These are phyloP conservation scores for Laterallus jamaicensis DNA, from an alignment of 2,113 vertebrate genomes.

Conservation along the genomic window DNA sequence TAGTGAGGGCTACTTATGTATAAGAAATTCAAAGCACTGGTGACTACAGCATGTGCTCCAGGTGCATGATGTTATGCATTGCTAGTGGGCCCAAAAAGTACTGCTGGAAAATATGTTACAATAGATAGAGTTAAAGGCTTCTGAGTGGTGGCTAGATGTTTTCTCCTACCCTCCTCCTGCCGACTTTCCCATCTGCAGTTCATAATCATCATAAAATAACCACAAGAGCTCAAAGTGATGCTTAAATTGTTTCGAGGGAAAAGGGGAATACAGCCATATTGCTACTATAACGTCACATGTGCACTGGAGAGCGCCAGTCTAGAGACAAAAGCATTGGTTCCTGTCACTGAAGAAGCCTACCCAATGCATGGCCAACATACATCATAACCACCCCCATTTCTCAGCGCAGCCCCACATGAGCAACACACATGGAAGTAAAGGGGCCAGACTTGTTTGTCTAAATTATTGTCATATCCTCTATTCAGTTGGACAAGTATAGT, in stretches of 20 bases:
- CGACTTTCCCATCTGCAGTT: not conserved
- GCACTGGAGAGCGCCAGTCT: fast-evolving
- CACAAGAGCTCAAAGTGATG: not conserved
- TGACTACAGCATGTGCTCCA: not conserved
- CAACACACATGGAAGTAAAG: not conserved
- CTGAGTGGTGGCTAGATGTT: not conserved
- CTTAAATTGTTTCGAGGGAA: not conserved
- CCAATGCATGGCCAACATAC: not conserved
- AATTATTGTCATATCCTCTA: not conserved
- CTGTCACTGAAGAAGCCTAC: not conserved
- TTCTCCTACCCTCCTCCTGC: not conserved
- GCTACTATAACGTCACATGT: fast-evolving
- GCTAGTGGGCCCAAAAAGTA: not conserved
- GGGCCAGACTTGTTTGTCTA: not conserved
- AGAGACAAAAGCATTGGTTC: not conserved
- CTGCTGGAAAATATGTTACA: not conserved
- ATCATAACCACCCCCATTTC: not conserved
- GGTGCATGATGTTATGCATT: not conserved
- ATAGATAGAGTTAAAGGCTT: not conserved
- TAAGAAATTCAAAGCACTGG: not conserved
- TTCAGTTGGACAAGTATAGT: not conserved
- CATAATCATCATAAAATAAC: not conserved
- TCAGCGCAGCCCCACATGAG: fast-evolving
- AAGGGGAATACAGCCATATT: not conserved
- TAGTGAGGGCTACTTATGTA: not conserved